Percentiles rank a stretch among this genome's conserved stretches.
phyloP scores from a whole-genome alignment of 2,888 invertebrate genomes.

The Gymnoscelis rufifasciata region DNA sequence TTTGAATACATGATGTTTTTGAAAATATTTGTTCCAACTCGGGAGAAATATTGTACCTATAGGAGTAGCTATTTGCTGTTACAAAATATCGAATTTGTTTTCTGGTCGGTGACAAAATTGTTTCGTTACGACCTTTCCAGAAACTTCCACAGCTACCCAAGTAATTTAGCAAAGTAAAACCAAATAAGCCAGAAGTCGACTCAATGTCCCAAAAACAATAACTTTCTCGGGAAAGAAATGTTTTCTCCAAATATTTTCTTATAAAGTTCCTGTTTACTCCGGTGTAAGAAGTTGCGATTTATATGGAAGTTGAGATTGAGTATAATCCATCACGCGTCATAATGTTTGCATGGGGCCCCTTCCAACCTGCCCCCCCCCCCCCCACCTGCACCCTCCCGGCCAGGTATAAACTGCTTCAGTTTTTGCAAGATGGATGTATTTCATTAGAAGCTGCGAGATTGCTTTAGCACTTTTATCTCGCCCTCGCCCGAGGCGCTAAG shows the following conservation, averaged over 20 bases:
- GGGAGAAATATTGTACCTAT: too few relatives aligned
- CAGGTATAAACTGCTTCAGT: conserved; percentile 10
- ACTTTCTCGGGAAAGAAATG: conserved; percentile 11
- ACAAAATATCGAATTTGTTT: too few relatives aligned
- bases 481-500: neutral
- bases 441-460: conserved; percentile 3
- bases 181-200: conserved; percentile 18
- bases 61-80: too few relatives aligned
- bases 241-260: conserved; percentile 16
- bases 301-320: conserved; percentile 18
- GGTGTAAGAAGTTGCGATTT: conserved; percentile 13
- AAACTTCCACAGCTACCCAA: conserved; percentile 1
- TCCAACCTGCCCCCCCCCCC: neutral
- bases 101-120: neutral
- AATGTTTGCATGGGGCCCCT: conserved; percentile 25
- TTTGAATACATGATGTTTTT: too few relatives aligned
- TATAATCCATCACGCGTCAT: conserved; percentile 30
- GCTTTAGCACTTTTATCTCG: neutral
- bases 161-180: conserved; percentile 17
- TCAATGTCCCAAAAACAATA: conserved; percentile 17
- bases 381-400: neutral
- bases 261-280: conserved; percentile 16
- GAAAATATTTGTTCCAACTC: too few relatives aligned
- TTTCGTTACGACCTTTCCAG: neutral
- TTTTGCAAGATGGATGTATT: conserved; percentile 19